phyloP scores from a whole-genome alignment of 2,888 invertebrate species.

The Hemistola chrysoprasaria region DNA sequence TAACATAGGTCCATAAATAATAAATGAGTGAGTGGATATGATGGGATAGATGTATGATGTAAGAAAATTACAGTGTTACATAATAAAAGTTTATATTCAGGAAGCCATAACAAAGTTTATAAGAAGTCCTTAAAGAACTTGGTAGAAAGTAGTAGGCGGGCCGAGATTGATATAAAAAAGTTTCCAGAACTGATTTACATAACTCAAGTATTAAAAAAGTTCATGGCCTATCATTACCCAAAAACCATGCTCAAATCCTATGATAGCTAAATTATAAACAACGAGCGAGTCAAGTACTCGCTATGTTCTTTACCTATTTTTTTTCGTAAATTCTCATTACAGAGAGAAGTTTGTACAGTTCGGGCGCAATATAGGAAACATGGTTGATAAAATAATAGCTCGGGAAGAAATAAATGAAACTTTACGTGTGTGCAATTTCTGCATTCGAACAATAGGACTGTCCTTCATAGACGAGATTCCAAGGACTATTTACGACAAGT shows the following conservation, averaged over 20 bases:
- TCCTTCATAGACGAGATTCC: constrained; percentile 49
- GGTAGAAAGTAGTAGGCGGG: constrained; percentile 10
- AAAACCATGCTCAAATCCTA: constrained; percentile 1
- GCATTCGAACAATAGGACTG: constrained; percentile 48
- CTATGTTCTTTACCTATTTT: too few species aligned
- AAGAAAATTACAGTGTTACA: too few species aligned
- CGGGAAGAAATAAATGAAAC: constrained; percentile 49
- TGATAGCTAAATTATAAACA: too few species aligned
- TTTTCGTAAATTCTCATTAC: too few species aligned
- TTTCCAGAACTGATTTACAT: constrained; percentile 11
- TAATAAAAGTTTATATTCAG: neutral
- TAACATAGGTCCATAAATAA: too few species aligned
- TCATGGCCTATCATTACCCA: constrained; percentile 7
- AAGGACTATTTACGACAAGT: constrained; percentile 29
- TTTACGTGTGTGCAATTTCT: constrained; percentile 49
- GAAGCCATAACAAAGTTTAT: constrained; percentile 3
- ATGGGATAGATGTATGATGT: too few species aligned
- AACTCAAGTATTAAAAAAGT: constrained; percentile 10
- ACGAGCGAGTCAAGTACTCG: too few species aligned
- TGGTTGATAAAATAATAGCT: constrained; percentile 26
- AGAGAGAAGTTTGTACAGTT: too few species aligned
- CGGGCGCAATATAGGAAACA: constrained; percentile 1
- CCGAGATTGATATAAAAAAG: constrained; percentile 12
- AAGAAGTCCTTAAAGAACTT: constrained; percentile 5
- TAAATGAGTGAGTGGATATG: too few species aligned